A percentile compares a stretch with the other conserved stretches of the same genome.
These are phyloP conservation scores for Arnoldichthys spilopterus DNA, from an alignment of 2,797 vertebrate species.

Conservation along the genomic window DNA sequence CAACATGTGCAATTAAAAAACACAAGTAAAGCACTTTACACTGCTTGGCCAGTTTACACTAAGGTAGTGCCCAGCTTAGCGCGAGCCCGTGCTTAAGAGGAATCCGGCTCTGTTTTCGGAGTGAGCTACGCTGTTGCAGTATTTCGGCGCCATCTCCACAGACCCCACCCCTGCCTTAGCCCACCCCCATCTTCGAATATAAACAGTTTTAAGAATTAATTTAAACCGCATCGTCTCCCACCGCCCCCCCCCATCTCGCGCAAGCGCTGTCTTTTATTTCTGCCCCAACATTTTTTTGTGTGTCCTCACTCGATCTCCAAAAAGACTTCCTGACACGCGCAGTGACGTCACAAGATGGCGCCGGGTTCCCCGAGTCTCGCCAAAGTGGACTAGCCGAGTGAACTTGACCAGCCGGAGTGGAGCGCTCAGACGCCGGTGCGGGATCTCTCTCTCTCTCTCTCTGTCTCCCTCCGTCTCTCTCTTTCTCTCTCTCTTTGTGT, in stretches of 20 bases:
- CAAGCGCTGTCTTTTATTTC: constrained; percentile 49
- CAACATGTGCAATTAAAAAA: background rate
- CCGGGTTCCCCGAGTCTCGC: constrained; percentile 52
- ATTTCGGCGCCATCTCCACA: constrained; percentile 50
- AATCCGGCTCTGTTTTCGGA: background rate
- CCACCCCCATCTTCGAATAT: constrained; percentile 62
- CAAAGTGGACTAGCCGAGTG: constrained; percentile 47
- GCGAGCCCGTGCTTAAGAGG: background rate
- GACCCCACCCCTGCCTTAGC: constrained; percentile 27
- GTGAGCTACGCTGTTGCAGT: constrained; percentile 10
- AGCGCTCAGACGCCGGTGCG: background rate
- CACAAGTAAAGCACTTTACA: background rate
- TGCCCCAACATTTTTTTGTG: constrained; percentile 49
- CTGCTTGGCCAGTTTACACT: background rate
- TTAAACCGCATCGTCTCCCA: constrained; percentile 53
- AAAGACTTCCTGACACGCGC: constrained; percentile 71
- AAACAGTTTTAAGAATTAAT: constrained; percentile 70
- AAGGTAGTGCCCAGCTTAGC: background rate
- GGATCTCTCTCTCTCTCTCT: background rate
- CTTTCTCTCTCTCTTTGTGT: no score
- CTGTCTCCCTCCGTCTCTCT: no score
- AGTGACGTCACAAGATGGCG: constrained; percentile 80
- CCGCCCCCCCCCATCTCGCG: background rate
- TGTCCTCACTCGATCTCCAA: constrained; percentile 66
- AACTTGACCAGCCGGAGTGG: constrained; percentile 50